A percentile compares a stretch with the other conserved stretches of the same genome.
Evolutionary conservation across 1,140 invertebrate genomes (phyloP).

Genomic region (Microplitis demolitor): DNA sequence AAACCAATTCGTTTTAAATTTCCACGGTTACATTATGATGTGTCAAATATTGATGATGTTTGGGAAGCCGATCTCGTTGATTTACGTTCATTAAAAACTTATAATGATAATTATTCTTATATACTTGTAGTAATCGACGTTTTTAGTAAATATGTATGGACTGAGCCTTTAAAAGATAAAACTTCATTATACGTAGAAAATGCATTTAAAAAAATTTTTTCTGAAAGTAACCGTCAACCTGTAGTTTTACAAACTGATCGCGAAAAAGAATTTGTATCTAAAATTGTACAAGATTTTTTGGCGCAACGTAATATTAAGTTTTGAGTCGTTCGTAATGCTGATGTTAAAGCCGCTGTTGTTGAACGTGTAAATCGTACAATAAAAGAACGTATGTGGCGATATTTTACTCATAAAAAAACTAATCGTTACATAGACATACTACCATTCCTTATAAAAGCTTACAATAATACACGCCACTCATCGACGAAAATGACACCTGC

Average conservation of each 20-base stretch:
- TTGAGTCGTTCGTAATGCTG: neutral
- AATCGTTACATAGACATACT: too few relatives aligned
- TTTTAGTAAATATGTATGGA: slow-evolving; percentile 49
- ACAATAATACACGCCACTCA: too few relatives aligned
- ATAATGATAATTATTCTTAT: slow-evolving; percentile 45
- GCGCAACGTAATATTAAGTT: neutral
- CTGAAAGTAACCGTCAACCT: neutral
- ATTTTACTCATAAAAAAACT: too few relatives aligned
- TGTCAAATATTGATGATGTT: slow-evolving; percentile 44
- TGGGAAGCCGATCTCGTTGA: slow-evolving; percentile 53
- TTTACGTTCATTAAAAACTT: slow-evolving; percentile 38
- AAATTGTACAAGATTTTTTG: neutral
- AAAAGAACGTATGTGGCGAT: too few relatives aligned
- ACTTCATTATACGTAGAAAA: slow-evolving; percentile 18
- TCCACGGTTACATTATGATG: neutral
- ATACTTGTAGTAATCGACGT: slow-evolving; percentile 52
- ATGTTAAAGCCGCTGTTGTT: too few relatives aligned
- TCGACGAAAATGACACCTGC: too few relatives aligned
- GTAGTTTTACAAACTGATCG: neutral
- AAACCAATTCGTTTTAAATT: slow-evolving; percentile 35
- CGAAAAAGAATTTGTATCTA: neutral
- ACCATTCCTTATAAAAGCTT: too few relatives aligned
- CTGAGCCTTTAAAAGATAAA: slow-evolving; percentile 46
- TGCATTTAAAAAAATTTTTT: slow-evolving; percentile 26
- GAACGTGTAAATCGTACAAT: too few relatives aligned